Evolutionary conservation across 1,140 invertebrate species (phyloP).

Genomic region (Ephestia elutella): DNA sequence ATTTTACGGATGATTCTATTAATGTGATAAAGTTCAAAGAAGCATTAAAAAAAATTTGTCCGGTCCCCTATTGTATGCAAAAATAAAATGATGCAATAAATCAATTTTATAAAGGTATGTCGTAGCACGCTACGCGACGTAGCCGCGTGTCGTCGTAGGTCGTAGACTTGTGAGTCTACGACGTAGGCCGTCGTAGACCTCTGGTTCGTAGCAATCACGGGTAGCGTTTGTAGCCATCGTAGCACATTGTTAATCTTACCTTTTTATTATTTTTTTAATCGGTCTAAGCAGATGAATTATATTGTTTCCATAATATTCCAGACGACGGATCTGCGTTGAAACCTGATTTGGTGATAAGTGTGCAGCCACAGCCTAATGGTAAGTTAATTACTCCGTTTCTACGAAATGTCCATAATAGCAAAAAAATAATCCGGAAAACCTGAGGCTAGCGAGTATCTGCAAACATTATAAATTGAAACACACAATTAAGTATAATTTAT

Average conservation of each 20-base stretch:
- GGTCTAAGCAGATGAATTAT: no score
- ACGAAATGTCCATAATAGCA: no score
- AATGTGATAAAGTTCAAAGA: no score
- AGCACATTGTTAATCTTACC: no score
- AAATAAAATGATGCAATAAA: not conserved
- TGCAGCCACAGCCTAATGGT: slow-evolving; percentile 48
- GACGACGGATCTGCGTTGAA: slow-evolving; percentile 39
- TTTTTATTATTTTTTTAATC: no score
- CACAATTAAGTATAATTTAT: no score
- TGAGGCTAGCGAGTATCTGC: no score
- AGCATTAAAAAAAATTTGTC: not conserved
- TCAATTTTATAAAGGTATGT: not conserved
- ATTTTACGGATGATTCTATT: no score
- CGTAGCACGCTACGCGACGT: no score
- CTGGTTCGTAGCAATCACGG: not conserved
- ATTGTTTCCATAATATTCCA: slow-evolving; percentile 21
- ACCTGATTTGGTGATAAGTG: slow-evolving; percentile 49
- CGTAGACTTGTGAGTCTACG: not conserved
- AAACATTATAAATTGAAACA: no score
- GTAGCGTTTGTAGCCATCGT: not conserved
- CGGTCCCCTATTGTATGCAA: not conserved
- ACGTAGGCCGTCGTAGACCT: not conserved
- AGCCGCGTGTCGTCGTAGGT: not conserved
- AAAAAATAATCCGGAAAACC: no score
- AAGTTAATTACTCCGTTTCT: slow-evolving; percentile 12